Base-by-base conservation (phyloP, 2,797 vertebrate genomes). In the Enoplosus armatus region DNA sequence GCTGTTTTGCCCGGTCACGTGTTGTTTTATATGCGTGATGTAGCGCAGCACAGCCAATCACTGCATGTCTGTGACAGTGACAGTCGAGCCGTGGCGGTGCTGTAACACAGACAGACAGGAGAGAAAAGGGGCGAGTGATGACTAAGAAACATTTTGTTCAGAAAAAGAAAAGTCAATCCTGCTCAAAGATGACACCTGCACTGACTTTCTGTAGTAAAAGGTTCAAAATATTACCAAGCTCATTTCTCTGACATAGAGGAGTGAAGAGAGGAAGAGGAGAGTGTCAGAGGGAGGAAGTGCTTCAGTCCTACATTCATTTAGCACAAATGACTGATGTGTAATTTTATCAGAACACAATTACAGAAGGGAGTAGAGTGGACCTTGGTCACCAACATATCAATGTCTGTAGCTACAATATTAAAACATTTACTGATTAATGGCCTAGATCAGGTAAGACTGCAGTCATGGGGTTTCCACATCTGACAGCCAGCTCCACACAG, bases 121-220 rank as follows among this genome's bases (percentile, higher is more conserved):
- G 45, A 62, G 29, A 66, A 51, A 74, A 54, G 60, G 29, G 18
- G 41, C 48, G 24, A 39, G 39, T 43, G 60, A 87, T 54, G 64
- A 84, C 50, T 67, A 58, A 62, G 50, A 41, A 65, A 56, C 8
- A 54, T 35, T 65, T 72, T 54, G 41, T 53, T 37, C 3, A 10
- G 35, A 66, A 48, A 47, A 63, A 68, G 20, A 82, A 61, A 67
- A 69, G 55, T 66, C 70, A 77, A 77, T 51, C 50, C 70, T 27
- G 51, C 64, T 80, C 51, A 76, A 18, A 67, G 35, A 64, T 65
- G 79, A 83, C 72, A 83, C 72, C 71, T 53, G 82, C 37, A 6
- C 37, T 33, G 72, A 75, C 59, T 83, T 80, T 73, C 72, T 83
- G 81, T 59, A 66, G 48, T 16, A 65, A 68, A n/a, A 77, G 48